phyloP scores from a whole-genome alignment of 2,888 invertebrate genomes.

The Macrosoma leucophasiata region DNA sequence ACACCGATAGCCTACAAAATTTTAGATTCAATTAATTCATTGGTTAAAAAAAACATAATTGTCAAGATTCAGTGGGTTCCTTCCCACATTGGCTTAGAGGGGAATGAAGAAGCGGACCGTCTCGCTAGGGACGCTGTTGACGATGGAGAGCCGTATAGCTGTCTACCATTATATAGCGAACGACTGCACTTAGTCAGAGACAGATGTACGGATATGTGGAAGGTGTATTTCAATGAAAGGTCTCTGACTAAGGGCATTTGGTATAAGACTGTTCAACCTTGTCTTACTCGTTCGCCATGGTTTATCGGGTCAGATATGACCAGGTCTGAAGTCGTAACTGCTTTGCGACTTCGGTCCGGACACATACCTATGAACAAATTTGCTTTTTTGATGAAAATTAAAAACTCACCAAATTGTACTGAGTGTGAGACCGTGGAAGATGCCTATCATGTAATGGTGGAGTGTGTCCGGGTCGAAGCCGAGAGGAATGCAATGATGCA shows the following conservation, averaged over 20 bases:
- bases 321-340: neutral
- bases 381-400: neutral
- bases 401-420: neutral
- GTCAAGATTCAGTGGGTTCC: conserved; percentile 2
- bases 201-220: too few species aligned
- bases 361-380: conserved; percentile 1
- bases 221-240: conserved; percentile 3
- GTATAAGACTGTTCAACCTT: conserved; percentile 3
- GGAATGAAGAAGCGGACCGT: neutral
- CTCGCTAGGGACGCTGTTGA: too few species aligned
- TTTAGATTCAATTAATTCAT: neutral
- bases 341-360: too few species aligned
- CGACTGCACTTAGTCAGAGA: too few species aligned
- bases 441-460: too few species aligned
- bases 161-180: too few species aligned
- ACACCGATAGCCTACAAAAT: conserved; percentile 7
- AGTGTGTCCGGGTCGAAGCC: too few species aligned
- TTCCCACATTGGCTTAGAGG: conserved; percentile 1
- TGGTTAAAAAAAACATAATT: neutral
- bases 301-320: neutral
- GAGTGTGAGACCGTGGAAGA: too few species aligned
- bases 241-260: conserved; percentile 9
- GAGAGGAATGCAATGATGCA: too few species aligned
- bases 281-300: conserved; percentile 1
- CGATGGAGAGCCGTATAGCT: too few species aligned